These are phyloP conservation scores for Physocephala rufipes DNA, from an alignment of 2,888 invertebrate genomes.

Conservation along the genomic window DNA sequence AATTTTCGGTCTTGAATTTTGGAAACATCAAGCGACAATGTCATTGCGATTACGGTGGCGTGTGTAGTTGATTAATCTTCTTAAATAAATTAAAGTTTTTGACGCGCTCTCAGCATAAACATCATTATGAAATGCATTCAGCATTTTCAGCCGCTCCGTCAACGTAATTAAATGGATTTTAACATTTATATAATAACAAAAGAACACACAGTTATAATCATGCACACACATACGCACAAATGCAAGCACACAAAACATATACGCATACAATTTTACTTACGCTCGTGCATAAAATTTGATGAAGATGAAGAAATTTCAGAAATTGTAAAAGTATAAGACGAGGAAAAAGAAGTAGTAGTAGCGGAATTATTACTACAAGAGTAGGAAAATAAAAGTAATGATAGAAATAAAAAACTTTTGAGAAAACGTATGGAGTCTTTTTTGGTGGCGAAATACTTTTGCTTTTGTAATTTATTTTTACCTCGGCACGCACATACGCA, in stretches of 20 bases:
- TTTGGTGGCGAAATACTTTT: constrained; percentile 10
- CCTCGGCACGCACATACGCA: too few species aligned
- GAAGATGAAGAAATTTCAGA: neutral
- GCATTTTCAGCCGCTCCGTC: constrained; percentile 3
- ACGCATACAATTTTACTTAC: neutral
- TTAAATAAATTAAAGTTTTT: constrained; percentile 19
- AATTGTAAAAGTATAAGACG: neutral
- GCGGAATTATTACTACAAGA: too few species aligned
- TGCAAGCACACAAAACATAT: constrained; percentile 3
- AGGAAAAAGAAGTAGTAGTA: neutral
- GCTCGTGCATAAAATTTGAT: neutral
- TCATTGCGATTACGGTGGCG: neutral
- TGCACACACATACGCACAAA: too few species aligned
- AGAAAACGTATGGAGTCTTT: neutral
- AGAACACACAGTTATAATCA: neutral
- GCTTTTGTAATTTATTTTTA: neutral
- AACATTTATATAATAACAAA: constrained; percentile 24
- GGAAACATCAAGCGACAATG: neutral
- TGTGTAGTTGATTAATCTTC: neutral
- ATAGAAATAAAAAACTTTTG: too few species aligned
- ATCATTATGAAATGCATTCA: neutral
- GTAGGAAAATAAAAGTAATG: too few species aligned
- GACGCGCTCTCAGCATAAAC: neutral
- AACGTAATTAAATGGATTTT: constrained; percentile 31
- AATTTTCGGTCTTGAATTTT: too few species aligned